Evolutionary conservation across 1,140 invertebrate genomes (phyloP).

Genomic region (Drosophila trapezifrons): DNA sequence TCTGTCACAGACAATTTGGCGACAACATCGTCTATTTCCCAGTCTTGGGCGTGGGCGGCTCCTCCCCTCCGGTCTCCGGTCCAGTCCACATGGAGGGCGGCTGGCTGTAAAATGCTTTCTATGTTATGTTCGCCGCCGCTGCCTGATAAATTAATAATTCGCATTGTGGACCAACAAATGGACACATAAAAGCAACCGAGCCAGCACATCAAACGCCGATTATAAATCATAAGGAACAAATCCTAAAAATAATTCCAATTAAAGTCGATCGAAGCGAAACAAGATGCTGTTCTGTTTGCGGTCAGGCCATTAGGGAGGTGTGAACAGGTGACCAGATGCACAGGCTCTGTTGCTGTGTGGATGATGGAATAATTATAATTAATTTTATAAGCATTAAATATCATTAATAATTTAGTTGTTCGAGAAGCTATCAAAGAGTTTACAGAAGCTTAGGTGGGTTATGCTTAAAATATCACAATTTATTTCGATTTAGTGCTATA

Average conservation of each 20-base stretch:
- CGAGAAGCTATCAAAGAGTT: too few species aligned
- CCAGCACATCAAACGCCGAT: constrained; percentile 66
- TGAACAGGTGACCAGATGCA: constrained; percentile 10
- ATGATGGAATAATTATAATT: not conserved
- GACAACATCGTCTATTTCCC: constrained; percentile 50
- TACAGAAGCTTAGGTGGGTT: too few species aligned
- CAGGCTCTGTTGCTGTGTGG: constrained; percentile 21
- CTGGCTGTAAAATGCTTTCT: constrained; percentile 58
- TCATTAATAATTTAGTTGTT: too few species aligned
- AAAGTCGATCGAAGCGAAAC: constrained; percentile 22
- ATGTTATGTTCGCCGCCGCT: constrained; percentile 47
- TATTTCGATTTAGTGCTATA: too few species aligned
- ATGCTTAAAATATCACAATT: too few species aligned
- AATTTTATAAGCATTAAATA: too few species aligned
- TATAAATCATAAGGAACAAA: constrained; percentile 65
- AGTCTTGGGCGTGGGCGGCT: constrained; percentile 39
- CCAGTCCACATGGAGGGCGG: constrained; percentile 25
- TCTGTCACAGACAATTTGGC: constrained; percentile 77
- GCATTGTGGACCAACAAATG: constrained; percentile 61
- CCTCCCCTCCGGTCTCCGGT: not conserved
- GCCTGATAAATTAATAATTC: constrained; percentile 68
- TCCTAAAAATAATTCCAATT: constrained; percentile 37
- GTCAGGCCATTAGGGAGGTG: constrained; percentile 6
- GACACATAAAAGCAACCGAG: constrained; percentile 65
- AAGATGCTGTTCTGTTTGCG: constrained; percentile 8